Conservation (phyloP, 2,797 vertebrate species). For the Merluccius polli region DNA sequence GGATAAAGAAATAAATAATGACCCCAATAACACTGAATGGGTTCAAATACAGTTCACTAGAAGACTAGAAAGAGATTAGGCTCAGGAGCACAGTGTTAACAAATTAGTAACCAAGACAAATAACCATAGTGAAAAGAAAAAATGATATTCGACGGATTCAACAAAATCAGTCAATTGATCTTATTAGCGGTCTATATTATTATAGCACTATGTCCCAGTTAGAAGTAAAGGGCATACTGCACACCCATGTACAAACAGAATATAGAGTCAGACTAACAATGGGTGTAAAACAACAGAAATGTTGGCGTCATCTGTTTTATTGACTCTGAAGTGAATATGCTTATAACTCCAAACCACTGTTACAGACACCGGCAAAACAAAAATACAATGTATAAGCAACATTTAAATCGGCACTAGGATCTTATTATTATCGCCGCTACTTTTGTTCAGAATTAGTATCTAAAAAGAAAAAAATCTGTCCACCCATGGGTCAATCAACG, state of each 20-base stretch:
- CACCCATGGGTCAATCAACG: background rate
- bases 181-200: too few species aligned
- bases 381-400: background rate
- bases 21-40: too few species aligned
- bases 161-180: background rate
- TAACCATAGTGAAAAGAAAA: background rate
- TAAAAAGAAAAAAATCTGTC: background rate
- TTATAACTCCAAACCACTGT: background rate
- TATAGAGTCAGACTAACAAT: background rate
- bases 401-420: background rate
- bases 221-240: background rate
- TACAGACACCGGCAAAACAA: background rate
- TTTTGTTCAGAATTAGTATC: background rate
- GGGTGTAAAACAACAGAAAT: background rate
- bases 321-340: background rate
- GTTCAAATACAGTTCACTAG: too few species aligned
- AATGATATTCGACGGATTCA: background rate
- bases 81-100: too few species aligned
- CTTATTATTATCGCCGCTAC: background rate
- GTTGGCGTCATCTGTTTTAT: background rate
- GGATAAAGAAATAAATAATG: too few species aligned
- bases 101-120: too few species aligned
- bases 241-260: background rate
- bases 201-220: background rate
- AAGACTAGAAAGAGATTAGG: too few species aligned